Base-by-base conservation (phyloP, 2,113 vertebrate species). In the Hymenochirus boettgeri region DNA sequence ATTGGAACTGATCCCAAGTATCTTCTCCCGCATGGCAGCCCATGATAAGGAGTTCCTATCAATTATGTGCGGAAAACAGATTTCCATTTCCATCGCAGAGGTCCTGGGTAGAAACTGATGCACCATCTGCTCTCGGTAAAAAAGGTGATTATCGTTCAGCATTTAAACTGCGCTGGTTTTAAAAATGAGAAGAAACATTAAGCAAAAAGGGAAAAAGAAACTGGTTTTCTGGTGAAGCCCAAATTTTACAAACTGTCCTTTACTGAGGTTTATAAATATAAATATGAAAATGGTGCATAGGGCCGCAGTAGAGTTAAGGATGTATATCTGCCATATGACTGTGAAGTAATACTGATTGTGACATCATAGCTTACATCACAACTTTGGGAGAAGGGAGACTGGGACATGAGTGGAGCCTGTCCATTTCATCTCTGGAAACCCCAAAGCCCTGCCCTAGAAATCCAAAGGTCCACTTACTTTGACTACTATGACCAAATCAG, bases 71-170 rank as follows among this genome's bases (percentile, higher is more conserved):
- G 46, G 25, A 24, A 60, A 67, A 52, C 57, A 67, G 47, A 67
- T 67, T 66, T 67, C 59, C 65, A 67, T 67, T 67, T 67, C 60
- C 65, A 67, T 67, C 65, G 60, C 65, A 67, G 60, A 67, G 59
- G 57, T 67, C 65, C 65, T 67, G 65, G 52, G 65, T 60, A 67
- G 65, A 67, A 52, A 54, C 31, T 67, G 65, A 67, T 67, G 65
- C 7, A 39, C 65, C 65, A 67, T 67, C 65, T 67, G 65, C 65
- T 67, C 64, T 58, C 55, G 22, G 42, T n/a, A n/a, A n/a, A 58
- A 45, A 67, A 67, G 65, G 65, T 67, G 56, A 67, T 67, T 67
- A 67, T 67, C 26, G 65, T 33, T 21, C n/a, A 47, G 65, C 65
- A 53, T 50, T 67, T 67, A 59, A 45, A 26, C 23, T 5, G 29